Evolutionary conservation across 1,140 invertebrate genomes (phyloP).

Genomic region (Caerostris darwini): DNA sequence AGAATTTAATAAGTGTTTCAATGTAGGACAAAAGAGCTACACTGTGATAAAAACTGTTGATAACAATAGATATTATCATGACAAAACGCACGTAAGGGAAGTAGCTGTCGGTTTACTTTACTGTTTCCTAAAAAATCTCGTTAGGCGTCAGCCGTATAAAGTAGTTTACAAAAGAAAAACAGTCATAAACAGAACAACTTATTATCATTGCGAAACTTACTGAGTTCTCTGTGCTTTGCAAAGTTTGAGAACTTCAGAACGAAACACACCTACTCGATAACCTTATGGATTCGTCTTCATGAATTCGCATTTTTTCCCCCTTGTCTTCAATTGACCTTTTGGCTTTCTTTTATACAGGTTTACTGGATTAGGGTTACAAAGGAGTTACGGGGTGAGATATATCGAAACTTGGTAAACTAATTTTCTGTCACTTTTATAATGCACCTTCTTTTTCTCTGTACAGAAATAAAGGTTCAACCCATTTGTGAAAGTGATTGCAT

Average conservation of each 20-base stretch:
- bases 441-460: not conserved
- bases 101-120: conserved; percentile 14
- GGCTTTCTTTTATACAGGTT: conserved; percentile 13
- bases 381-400: conserved; percentile 31
- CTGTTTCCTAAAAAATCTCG: not conserved
- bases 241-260: not conserved
- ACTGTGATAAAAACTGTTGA: not conserved
- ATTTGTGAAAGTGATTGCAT: not conserved
- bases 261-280: not conserved
- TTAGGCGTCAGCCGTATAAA: not conserved
- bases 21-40: not conserved
- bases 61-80: not conserved
- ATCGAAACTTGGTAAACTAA: not conserved
- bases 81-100: conserved; percentile 10
- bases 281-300: conserved; percentile 19
- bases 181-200: not conserved
- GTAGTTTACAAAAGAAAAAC: not conserved
- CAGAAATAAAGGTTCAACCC: not conserved
- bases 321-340: conserved; percentile 16
- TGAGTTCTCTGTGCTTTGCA: not conserved
- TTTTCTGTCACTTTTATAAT: not conserved
- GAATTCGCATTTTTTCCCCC: not conserved
- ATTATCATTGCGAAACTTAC: conserved; percentile 13
- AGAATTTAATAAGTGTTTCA: conserved; percentile 27
- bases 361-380: conserved; percentile 21